Conservation (phyloP, 2,797 vertebrate species). For the Cichlasoma orientale region DNA sequence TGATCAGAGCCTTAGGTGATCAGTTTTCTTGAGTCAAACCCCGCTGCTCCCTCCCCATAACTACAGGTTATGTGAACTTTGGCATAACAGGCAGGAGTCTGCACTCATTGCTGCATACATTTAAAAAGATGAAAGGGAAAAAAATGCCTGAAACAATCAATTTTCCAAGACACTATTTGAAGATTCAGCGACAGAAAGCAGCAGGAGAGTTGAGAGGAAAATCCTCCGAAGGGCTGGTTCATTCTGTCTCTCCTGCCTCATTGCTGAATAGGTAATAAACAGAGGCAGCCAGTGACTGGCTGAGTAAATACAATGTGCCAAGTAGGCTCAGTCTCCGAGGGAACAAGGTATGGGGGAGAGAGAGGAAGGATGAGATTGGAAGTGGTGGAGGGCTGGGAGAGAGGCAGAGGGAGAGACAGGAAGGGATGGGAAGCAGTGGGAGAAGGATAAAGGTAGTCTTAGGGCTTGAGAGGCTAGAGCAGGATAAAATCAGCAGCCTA, state of each 20-base stretch:
- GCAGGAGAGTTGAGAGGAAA: conserved; percentile 23
- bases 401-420: neutral
- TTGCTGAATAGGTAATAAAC: conserved; percentile 51
- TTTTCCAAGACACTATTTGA: conserved; percentile 35
- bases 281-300: conserved; percentile 43
- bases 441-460: neutral
- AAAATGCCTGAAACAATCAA: conserved; percentile 32
- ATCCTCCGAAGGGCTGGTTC: conserved; percentile 30
- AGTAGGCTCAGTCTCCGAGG: conserved; percentile 38
- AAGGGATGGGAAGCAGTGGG: neutral
- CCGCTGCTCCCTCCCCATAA: neutral
- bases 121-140: conserved; percentile 28
- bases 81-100: conserved; percentile 1
- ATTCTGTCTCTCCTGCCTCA: conserved; percentile 32
- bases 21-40: neutral
- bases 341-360: neutral
- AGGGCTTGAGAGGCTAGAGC: neutral
- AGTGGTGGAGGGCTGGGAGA: conserved; percentile 6
- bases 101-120: conserved; percentile 10
- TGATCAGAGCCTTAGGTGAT: conserved; percentile 32
- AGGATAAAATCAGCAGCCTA: conserved; percentile 3
- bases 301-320: conserved; percentile 57
- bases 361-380: conserved; percentile 11
- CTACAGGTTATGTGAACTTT: conserved; percentile 34
- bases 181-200: conserved; percentile 43